Evolutionary conservation across 2,888 invertebrate species (phyloP).

Genomic region (Catocala sponsa): DNA sequence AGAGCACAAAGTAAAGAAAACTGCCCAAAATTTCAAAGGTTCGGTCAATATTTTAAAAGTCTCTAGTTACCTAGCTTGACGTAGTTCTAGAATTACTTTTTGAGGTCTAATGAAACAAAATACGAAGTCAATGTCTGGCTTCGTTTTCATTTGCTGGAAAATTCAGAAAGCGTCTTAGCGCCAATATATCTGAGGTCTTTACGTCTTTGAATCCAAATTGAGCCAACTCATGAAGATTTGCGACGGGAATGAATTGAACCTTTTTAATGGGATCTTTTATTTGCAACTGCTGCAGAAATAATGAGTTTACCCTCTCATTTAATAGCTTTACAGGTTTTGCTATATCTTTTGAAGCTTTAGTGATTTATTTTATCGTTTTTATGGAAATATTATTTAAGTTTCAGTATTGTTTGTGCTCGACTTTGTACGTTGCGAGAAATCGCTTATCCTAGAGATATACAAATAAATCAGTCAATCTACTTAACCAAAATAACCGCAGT

Average conservation of each 20-base stretch:
- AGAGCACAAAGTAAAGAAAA: too few species aligned
- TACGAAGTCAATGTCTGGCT: not conserved
- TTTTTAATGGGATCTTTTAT: slow-evolving; percentile 34
- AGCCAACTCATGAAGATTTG: slow-evolving; percentile 17
- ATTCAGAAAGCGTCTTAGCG: slow-evolving; percentile 10
- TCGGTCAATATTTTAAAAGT: too few species aligned
- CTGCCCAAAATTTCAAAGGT: too few species aligned
- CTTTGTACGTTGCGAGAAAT: too few species aligned
- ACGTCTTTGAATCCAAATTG: slow-evolving; percentile 23
- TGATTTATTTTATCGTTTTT: too few species aligned
- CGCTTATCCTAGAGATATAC: too few species aligned
- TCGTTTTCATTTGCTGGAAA: slow-evolving; percentile 9
- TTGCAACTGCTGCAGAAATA: slow-evolving; percentile 19
- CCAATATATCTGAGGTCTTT: slow-evolving; percentile 14
- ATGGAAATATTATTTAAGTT: too few species aligned
- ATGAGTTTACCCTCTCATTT: not conserved
- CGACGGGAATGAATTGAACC: slow-evolving; percentile 22
- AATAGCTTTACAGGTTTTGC: not conserved
- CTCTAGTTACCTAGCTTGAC: too few species aligned
- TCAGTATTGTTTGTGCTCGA: too few species aligned
- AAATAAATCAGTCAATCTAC: too few species aligned
- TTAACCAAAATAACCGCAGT: too few species aligned
- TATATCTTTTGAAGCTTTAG: not conserved
- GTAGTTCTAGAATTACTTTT: not conserved
- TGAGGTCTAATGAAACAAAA: not conserved